A percentile compares a stretch with the other conserved stretches of the same genome.
phyloP scores from a whole-genome alignment of 2,888 invertebrate species.

The Dicranocentrus wangi region DNA sequence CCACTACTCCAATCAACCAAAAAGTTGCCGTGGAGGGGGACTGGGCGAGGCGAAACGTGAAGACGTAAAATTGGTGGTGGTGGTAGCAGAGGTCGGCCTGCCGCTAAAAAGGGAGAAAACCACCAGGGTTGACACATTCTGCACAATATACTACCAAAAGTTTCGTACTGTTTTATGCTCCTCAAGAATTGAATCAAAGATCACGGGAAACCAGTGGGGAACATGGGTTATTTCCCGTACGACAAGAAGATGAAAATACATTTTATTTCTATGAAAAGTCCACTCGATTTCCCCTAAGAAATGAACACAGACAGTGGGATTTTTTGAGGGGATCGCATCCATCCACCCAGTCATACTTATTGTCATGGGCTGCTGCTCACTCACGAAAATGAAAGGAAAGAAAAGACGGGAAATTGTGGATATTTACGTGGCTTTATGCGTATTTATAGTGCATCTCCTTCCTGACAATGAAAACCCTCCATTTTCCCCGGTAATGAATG shows the following conservation, averaged over 20 bases:
- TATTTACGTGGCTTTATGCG: slow-evolving; percentile 52
- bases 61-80: slow-evolving; percentile 50
- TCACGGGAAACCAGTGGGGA: slow-evolving; percentile 53
- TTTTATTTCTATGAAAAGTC: slow-evolving; percentile 40
- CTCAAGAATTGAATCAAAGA: slow-evolving; percentile 59
- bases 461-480: slow-evolving; percentile 13
- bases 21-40: slow-evolving; percentile 26
- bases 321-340: neutral
- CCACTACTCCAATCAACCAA: slow-evolving; percentile 55
- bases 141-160: neutral
- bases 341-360: neutral
- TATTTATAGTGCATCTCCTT: slow-evolving; percentile 40
- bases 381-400: slow-evolving; percentile 30
- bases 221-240: slow-evolving; percentile 24
- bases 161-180: slow-evolving; percentile 3
- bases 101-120: slow-evolving; percentile 39
- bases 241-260: slow-evolving; percentile 39
- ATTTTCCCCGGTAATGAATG: slow-evolving; percentile 50
- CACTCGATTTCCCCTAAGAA: slow-evolving; percentile 38
- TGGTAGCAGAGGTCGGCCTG: no score
- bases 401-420: slow-evolving; percentile 41
- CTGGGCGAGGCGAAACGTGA: slow-evolving; percentile 24
- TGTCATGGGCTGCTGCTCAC: slow-evolving; percentile 10
- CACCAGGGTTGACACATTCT: slow-evolving; percentile 38
- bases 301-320: neutral